Evolutionary conservation across 2,888 invertebrate species (phyloP).

Genomic region (Cyrtodaria siliqua): DNA sequence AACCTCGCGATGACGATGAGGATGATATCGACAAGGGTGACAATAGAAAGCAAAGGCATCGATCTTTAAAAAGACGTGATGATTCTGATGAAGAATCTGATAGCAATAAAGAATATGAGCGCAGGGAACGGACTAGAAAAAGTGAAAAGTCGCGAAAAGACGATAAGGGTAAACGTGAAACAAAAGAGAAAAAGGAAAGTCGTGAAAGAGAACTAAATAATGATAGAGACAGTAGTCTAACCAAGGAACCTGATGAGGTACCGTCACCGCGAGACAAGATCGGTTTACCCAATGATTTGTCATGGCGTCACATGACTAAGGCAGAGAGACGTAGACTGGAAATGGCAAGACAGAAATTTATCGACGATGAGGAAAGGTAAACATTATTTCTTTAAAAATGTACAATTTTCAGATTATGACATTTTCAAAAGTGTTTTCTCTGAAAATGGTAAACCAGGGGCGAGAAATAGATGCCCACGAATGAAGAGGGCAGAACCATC

Average conservation of each 20-base stretch:
- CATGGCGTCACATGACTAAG: conserved; percentile 76
- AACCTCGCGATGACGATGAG: conserved; percentile 30
- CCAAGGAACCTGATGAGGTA: conserved; percentile 43
- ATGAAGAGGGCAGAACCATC: too few species aligned
- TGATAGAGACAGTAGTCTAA: conserved; percentile 33
- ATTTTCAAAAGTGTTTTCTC: too few species aligned
- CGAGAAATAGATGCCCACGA: too few species aligned
- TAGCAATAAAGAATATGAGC: conserved; percentile 22
- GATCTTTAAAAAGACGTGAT: conserved; percentile 19
- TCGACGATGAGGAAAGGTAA: conserved; percentile 69
- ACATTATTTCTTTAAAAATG: too few species aligned
- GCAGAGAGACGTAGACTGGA: conserved; percentile 67
- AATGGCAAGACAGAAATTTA: conserved; percentile 61
- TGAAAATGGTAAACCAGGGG: too few species aligned
- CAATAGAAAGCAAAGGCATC: conserved; percentile 15
- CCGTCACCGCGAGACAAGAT: conserved; percentile 61
- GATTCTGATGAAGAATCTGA: conserved; percentile 8
- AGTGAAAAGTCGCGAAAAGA: too few species aligned
- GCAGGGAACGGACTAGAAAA: conserved; percentile 29
- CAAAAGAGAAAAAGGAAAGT: conserved; percentile 41
- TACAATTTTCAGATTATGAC: too few species aligned
- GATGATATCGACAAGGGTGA: conserved; percentile 15
- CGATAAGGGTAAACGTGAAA: conserved; percentile 31
- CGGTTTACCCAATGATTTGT: conserved; percentile 67
- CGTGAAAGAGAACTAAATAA: too few species aligned